These are phyloP conservation scores for Omphaloscelis lunosa DNA, from an alignment of 2,888 invertebrate species.

Conservation along the genomic window DNA sequence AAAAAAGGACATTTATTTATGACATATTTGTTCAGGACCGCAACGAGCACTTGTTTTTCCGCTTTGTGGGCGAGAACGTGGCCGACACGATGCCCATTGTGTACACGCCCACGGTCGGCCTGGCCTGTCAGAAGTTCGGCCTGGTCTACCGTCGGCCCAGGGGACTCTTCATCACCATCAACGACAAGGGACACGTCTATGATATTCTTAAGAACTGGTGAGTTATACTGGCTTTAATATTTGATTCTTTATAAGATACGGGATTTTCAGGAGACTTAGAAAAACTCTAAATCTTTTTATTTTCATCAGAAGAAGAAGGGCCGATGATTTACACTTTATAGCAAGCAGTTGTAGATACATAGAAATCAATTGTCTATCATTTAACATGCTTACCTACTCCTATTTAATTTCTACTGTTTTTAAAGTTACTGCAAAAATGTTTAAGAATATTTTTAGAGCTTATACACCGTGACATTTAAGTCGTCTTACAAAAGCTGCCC, in stretches of 20 bases:
- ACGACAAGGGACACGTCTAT: constrained; percentile 98
- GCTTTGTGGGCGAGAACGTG: constrained; percentile 96
- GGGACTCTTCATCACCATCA: constrained; percentile 98
- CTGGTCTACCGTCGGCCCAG: constrained; percentile 97
- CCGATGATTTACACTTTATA: neutral
- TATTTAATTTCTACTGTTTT: neutral
- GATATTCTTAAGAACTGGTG: constrained; percentile 98
- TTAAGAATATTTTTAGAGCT: too few relatives aligned
- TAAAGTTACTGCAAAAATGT: too few relatives aligned
- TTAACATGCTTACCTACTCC: neutral
- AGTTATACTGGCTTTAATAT: constrained; percentile 68
- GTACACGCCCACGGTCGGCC: constrained; percentile 99
- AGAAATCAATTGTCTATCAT: neutral
- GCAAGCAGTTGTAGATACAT: neutral
- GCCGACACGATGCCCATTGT: constrained; percentile 98
- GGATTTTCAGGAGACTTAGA: neutral
- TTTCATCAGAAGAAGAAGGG: neutral
- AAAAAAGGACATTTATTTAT: neutral
- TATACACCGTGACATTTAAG: too few relatives aligned
- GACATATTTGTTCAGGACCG: constrained; percentile 92
- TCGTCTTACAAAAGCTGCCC: too few relatives aligned
- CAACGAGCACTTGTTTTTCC: constrained; percentile 98
- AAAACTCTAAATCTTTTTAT: neutral
- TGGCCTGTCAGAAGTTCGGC: constrained; percentile 99
- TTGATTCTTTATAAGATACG: neutral